phyloP scores from a whole-genome alignment of 2,888 invertebrate genomes.

The Cheilosia scutellata region DNA sequence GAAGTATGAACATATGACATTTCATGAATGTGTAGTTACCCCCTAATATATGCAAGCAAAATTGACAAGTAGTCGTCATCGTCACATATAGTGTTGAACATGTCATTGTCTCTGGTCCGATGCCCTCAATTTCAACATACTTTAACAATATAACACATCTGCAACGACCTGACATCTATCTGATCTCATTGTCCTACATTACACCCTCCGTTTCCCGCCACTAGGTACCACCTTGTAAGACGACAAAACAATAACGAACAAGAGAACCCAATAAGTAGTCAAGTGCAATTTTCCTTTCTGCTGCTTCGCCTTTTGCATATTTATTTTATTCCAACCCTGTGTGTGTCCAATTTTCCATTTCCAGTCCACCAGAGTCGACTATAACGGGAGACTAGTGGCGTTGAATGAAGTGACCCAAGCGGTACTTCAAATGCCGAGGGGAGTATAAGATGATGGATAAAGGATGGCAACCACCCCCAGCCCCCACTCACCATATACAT shows the following conservation, averaged over 20 bases:
- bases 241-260: background rate
- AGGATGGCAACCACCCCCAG: background rate
- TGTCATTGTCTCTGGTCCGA: background rate
- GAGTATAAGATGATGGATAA: background rate
- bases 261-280: slow-evolving; percentile 15
- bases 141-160: background rate
- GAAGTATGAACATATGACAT: too few relatives aligned
- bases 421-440: background rate
- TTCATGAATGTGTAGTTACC: too few relatives aligned
- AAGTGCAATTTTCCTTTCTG: slow-evolving; percentile 43
- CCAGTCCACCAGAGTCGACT: background rate
- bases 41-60: background rate
- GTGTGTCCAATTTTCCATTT: slow-evolving; percentile 41
- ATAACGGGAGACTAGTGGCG: background rate
- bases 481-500: too few relatives aligned
- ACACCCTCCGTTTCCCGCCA: background rate
- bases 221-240: background rate
- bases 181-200: background rate
- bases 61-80: background rate
- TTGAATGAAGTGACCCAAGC: slow-evolving; percentile 9
- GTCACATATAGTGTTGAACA: background rate
- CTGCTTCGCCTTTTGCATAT: slow-evolving; percentile 41
- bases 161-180: slow-evolving; percentile 1
- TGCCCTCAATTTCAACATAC: slow-evolving; percentile 5
- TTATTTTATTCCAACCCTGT: slow-evolving; percentile 33